phyloP scores from a whole-genome alignment of 2,113 vertebrate species.

The Cololabis saira region DNA sequence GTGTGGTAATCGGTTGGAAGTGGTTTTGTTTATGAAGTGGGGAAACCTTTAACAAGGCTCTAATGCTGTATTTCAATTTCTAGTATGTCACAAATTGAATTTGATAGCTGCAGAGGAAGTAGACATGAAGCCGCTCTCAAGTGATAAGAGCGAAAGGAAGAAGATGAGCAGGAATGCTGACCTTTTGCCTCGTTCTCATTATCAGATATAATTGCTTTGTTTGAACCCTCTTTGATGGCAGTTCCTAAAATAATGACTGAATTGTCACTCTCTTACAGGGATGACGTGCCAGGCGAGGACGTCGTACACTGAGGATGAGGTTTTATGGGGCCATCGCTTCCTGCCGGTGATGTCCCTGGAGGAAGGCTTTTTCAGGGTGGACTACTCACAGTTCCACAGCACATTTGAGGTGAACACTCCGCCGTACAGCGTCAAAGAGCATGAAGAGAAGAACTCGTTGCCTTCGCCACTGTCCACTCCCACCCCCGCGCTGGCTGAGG shows the following conservation, averaged over 20 bases:
- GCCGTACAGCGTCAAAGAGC: conserved; percentile 87
- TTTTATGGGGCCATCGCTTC: conserved; percentile 92
- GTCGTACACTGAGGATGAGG: conserved; percentile 91
- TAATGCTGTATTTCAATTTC: conserved; percentile 28
- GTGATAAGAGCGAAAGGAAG: conserved; percentile 12
- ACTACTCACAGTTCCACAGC: conserved; percentile 92
- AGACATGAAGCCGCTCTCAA: not conserved
- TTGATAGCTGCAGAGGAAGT: conserved; percentile 4
- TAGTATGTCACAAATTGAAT: conserved; percentile 7
- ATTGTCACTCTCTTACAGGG: conserved; percentile 70
- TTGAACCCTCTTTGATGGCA: conserved; percentile 5
- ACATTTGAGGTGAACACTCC: conserved; percentile 90
- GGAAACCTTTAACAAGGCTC: conserved; percentile 3
- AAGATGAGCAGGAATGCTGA: conserved; percentile 4
- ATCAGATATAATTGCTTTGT: conserved; percentile 15
- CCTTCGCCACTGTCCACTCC: conserved; percentile 79
- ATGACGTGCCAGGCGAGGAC: conserved; percentile 93
- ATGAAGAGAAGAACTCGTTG: conserved; percentile 84
- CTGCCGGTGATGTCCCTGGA: conserved; percentile 91
- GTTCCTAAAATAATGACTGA: not conserved
- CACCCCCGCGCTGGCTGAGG: conserved; percentile 58
- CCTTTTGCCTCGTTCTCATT: conserved; percentile 14
- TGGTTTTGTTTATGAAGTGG: conserved; percentile 28
- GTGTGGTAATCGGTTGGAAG: not conserved
- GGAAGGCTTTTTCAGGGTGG: conserved; percentile 90